These are phyloP conservation scores for Cygnus buccinator DNA, from an alignment of 2,113 vertebrate species.

Conservation along the genomic window DNA sequence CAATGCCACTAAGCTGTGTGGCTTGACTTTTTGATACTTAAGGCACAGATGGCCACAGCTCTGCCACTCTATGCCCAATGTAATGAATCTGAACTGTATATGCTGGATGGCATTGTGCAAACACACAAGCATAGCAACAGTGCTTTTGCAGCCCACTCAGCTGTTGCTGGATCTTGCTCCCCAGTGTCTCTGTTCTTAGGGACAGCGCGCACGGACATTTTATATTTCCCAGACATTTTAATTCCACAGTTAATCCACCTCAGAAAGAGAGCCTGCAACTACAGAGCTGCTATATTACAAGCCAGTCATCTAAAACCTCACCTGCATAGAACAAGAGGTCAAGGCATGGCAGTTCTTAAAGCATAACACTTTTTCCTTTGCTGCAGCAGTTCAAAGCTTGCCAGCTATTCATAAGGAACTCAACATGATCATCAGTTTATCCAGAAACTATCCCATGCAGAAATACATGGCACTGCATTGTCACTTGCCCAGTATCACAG, in stretches of 20 bases:
- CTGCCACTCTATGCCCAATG: not conserved
- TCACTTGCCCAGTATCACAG: not conserved
- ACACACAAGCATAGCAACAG: conserved; percentile 8
- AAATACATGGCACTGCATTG: not conserved
- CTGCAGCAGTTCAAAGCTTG: not conserved
- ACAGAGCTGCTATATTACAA: not conserved
- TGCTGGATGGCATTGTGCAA: not conserved
- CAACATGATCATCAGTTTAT: not conserved
- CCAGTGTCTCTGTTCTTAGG: not conserved
- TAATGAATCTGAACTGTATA: not conserved
- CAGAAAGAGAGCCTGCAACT: not conserved
- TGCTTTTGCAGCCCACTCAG: conserved; percentile 11
- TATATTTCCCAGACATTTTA: conserved; percentile 9
- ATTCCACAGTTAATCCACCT: conserved; percentile 38
- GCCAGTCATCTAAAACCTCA: not conserved
- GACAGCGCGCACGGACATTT: not conserved
- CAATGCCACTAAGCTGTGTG: not conserved
- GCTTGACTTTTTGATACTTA: not conserved
- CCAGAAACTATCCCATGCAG: not conserved
- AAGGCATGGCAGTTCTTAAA: not conserved
- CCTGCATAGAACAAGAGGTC: not conserved
- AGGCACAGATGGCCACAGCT: not conserved
- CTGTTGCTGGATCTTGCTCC: conserved; percentile 39
- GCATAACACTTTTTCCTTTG: not conserved
- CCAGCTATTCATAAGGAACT: not conserved